These are phyloP conservation scores for Cryptocheilus praepositus DNA, from an alignment of 2,888 invertebrate genomes.

Conservation along the genomic window DNA sequence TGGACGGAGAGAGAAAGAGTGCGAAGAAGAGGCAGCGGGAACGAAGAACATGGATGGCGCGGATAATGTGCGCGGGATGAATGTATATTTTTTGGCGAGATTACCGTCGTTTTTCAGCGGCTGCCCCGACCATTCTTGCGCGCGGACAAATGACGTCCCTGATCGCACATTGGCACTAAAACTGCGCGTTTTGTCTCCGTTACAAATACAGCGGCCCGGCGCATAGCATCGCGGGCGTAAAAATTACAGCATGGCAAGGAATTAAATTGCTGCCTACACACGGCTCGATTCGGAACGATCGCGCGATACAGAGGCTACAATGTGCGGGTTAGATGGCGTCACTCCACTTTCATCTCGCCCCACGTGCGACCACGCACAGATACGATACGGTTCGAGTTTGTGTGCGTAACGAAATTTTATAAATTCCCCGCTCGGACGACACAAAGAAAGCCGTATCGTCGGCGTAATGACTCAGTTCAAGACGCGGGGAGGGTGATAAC, in stretches of 20 bases:
- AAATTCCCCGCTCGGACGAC: too few relatives aligned
- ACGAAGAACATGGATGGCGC: background rate
- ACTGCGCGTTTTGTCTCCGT: conserved; percentile 8
- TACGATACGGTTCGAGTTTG: too few relatives aligned
- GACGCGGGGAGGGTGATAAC: too few relatives aligned
- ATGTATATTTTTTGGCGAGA: conserved; percentile 52
- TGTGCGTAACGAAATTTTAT: too few relatives aligned
- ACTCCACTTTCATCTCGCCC: too few relatives aligned
- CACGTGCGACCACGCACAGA: too few relatives aligned
- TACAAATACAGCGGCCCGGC: background rate
- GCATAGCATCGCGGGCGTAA: background rate
- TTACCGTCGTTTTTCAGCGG: conserved; percentile 52
- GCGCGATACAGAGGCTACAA: too few relatives aligned
- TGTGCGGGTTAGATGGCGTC: too few relatives aligned
- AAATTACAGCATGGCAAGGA: conserved; percentile 38
- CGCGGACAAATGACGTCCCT: conserved; percentile 57
- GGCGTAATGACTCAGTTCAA: too few relatives aligned
- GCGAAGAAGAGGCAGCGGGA: background rate
- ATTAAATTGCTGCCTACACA: conserved; percentile 24
- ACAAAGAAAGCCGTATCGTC: too few relatives aligned
- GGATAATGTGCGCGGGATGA: conserved; percentile 33
- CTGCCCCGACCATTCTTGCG: conserved; percentile 46
- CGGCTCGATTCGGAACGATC: too few relatives aligned
- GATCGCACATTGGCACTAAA: conserved; percentile 55
- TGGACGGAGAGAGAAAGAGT: too few relatives aligned